Evolutionary conservation across 2,113 vertebrate genomes (phyloP), one percentile per base, ranked within the genome.

Genomic region (Chunga burmeisteri): DNA sequence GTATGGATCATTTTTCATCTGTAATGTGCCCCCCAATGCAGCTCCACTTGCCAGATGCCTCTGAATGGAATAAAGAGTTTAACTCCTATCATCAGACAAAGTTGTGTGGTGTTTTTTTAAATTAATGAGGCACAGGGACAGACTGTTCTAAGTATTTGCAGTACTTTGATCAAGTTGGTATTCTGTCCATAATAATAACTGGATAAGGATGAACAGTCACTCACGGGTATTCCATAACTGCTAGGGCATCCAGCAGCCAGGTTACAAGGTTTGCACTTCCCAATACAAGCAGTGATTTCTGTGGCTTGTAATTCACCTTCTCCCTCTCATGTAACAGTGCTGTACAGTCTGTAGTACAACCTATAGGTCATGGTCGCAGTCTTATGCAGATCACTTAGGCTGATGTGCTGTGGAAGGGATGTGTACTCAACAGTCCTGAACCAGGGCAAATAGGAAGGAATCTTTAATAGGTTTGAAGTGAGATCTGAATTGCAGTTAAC

Each of bases 41-140:
- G 98, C 99, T 99, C 98, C 98, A 98, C 98, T 99, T 99, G 98
- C 99, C 99, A 99, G 99, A 99, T 99, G 99, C 99, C 99, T 99
- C 99, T 99, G 98, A 99, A 98, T 99, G 98, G 99, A 99, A 99
- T 98, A 98, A 99, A 98, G 97, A 97, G 98, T 98, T 98, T 98
- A 98, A 97, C 98, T 98, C 95, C 97, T 98, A 96, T 98, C 78
- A 96, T 95, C 91, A 96, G 58, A 88, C 47, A 87, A 92, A 94
- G 68, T 94, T 86, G 65, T 95, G 87, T 91, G 92, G 92, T 70
- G 77, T 94, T 26, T 91, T 94, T 84, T 87, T 81, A 59, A 81
- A 56, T n/a, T 32, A 44, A 46, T 38, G 78, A 97, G 93, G 95
- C 59, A n/a, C 2, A 44, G 38, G 21, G 62, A 70, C 59, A 85